A percentile compares a stretch with the other conserved stretches of the same genome.
Conservation (phyloP, 1,140 invertebrate genomes). For the Homarus americanus region DNA sequence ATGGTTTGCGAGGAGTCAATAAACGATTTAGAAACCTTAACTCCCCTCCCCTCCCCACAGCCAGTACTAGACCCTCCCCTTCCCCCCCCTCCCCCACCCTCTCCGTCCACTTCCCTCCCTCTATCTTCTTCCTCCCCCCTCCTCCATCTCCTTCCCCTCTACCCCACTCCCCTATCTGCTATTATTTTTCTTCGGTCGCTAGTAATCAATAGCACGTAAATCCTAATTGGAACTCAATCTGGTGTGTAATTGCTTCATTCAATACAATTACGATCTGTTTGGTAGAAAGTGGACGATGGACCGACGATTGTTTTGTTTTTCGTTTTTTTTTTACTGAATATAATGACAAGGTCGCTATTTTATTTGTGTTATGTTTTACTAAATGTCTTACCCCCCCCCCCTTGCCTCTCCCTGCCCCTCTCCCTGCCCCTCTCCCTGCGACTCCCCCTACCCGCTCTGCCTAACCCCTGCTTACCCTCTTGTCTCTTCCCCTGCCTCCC, state of each 20-base stretch:
- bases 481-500: not conserved
- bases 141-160: no score
- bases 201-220: slow-evolving; percentile 31
- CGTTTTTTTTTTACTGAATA: not conserved
- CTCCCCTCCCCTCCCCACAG: no score
- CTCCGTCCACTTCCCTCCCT: no score
- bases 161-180: no score
- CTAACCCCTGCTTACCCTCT: not conserved
- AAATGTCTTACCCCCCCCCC: not conserved
- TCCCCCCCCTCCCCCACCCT: no score
- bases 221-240: slow-evolving; percentile 41
- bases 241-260: slow-evolving; percentile 36
- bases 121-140: no score
- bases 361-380: not conserved
- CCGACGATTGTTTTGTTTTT: not conserved
- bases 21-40: not conserved
- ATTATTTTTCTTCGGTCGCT: slow-evolving; percentile 25
- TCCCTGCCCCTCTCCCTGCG: no score
- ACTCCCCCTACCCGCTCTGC: not conserved
- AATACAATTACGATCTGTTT: slow-evolving; percentile 13
- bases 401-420: no score
- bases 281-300: not conserved
- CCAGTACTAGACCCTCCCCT: not conserved
- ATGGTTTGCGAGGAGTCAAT: slow-evolving; percentile 5
- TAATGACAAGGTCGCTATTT: no score